Conservation (phyloP, 2,888 invertebrate species). For the Amphimallon solstitiale region DNA sequence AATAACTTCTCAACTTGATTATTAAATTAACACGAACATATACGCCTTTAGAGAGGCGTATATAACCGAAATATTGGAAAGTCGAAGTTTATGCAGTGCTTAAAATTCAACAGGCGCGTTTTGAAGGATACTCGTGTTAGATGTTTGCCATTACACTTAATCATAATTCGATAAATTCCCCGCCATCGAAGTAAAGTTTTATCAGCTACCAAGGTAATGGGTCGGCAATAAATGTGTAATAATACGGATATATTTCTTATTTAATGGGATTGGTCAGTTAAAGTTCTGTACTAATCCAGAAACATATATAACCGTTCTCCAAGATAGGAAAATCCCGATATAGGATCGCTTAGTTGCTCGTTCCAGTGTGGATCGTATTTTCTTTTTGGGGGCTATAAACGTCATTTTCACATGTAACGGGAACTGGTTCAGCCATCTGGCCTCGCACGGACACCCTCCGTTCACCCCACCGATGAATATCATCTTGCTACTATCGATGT, state of each 20-base stretch:
- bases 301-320: slow-evolving; percentile 45
- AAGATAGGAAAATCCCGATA: slow-evolving; percentile 47
- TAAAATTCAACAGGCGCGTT: too few relatives aligned
- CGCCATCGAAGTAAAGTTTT: background rate
- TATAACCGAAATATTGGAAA: too few relatives aligned
- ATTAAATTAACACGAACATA: too few relatives aligned
- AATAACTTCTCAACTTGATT: too few relatives aligned
- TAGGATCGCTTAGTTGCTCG: slow-evolving; percentile 44
- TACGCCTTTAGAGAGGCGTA: too few relatives aligned
- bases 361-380: slow-evolving; percentile 42
- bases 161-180: too few relatives aligned
- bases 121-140: too few relatives aligned
- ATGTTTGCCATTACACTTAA: too few relatives aligned
- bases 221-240: slow-evolving; percentile 28
- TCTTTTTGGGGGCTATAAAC: slow-evolving; percentile 42
- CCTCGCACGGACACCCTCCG: background rate
- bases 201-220: slow-evolving; percentile 14
- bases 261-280: slow-evolving; percentile 41
- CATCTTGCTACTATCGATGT: too few relatives aligned
- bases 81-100: too few relatives aligned
- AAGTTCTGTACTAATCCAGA: slow-evolving; percentile 39
- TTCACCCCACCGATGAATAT: background rate
- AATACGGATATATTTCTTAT: slow-evolving; percentile 39
- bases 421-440: slow-evolving; percentile 20
- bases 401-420: slow-evolving; percentile 43